Percentiles rank a stretch among this genome's conserved stretches.
phyloP scores from a whole-genome alignment of 2,888 invertebrate species.

The Lingula anatina region DNA sequence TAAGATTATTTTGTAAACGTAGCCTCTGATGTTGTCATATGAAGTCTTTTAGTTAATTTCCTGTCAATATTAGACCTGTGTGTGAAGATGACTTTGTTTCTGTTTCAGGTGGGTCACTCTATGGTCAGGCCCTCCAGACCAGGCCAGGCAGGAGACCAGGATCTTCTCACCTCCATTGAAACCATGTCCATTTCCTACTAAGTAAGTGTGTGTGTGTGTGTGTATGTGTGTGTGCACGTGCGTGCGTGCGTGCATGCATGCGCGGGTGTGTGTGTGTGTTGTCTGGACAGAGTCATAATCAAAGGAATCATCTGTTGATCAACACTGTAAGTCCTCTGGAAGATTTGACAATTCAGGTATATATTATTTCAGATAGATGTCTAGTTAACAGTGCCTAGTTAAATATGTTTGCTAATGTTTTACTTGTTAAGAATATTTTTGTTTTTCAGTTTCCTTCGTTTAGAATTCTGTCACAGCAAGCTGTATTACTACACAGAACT shows the following conservation, averaged over 20 bases:
- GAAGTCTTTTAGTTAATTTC: no score
- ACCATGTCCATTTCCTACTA: constrained; percentile 58
- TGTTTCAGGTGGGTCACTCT: constrained; percentile 65
- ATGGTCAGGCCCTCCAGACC: constrained; percentile 70
- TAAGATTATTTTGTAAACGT: no score
- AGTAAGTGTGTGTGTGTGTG: constrained; percentile 52
- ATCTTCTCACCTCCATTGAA: constrained; percentile 72
- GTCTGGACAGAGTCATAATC: no score
- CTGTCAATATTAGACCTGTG: no score
- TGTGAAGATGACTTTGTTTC: no score
- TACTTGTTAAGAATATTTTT: constrained; percentile 9
- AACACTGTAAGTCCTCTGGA: no score
- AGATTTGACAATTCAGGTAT: no score
- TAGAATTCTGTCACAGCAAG: constrained; percentile 79
- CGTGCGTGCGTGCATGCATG: neutral
- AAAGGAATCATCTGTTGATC: neutral
- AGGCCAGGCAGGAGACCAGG: constrained; percentile 62
- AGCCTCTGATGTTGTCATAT: no score
- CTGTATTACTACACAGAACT: constrained; percentile 82
- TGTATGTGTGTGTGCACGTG: neutral
- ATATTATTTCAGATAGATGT: no score
- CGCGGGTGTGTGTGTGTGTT: no score
- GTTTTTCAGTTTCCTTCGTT: constrained; percentile 64
- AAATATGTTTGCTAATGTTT: neutral
- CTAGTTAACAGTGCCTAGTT: no score